A percentile compares a stretch with the other conserved stretches of the same genome.
These are phyloP conservation scores for Drosophila bifasciata DNA, from an alignment of 1,140 invertebrate genomes.

Conservation along the genomic window DNA sequence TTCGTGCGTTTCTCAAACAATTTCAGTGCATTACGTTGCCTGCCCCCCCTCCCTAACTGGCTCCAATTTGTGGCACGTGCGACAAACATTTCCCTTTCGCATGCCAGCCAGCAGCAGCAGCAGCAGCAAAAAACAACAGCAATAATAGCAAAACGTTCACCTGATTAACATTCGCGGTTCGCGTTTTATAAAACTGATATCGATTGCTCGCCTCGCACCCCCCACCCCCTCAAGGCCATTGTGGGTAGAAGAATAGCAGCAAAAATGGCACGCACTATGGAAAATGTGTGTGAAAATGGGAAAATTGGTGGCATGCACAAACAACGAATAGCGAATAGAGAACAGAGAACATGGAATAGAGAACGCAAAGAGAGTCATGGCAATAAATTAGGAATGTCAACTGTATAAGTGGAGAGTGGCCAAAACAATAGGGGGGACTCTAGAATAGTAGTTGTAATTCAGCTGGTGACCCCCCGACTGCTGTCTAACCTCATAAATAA, in stretches of 20 bases:
- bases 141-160: slow-evolving; percentile 8
- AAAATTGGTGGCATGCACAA: slow-evolving; percentile 5
- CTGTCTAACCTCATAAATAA: slow-evolving; percentile 41
- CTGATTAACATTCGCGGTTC: slow-evolving; percentile 44
- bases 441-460: slow-evolving; percentile 22
- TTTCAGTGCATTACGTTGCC: not conserved
- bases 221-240: slow-evolving; percentile 27
- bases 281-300: not conserved
- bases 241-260: not conserved
- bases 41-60: slow-evolving; percentile 20
- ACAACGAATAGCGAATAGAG: not conserved
- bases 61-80: slow-evolving; percentile 46
- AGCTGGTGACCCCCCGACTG: not conserved
- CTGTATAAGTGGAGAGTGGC: slow-evolving; percentile 28
- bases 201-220: slow-evolving; percentile 20
- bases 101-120: too few species aligned
- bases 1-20: slow-evolving; percentile 9
- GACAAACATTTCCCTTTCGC: slow-evolving; percentile 40
- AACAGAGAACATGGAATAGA: not conserved
- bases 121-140: too few species aligned
- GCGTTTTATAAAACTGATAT: slow-evolving; percentile 48
- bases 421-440: slow-evolving; percentile 13
- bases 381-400: slow-evolving; percentile 47
- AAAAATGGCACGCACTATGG: slow-evolving; percentile 33
- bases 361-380: slow-evolving; percentile 29